phyloP scores from a whole-genome alignment of 2,888 invertebrate genomes.

The Drosophila anomalata region DNA sequence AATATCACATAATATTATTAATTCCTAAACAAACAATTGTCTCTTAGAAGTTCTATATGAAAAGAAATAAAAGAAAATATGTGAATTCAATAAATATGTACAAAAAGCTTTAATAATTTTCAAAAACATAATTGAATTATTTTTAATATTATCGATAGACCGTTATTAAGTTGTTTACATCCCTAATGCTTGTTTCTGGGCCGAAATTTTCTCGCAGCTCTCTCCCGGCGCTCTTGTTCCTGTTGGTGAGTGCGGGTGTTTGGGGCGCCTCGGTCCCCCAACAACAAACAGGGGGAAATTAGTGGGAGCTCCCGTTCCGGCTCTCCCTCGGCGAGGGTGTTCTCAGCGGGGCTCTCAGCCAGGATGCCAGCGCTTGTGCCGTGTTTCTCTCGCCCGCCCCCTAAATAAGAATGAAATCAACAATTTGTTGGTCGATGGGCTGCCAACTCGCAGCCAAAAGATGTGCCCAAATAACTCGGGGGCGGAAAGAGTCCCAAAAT shows the following conservation, averaged over 20 bases:
- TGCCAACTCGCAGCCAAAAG: slow-evolving; percentile 32
- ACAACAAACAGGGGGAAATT: slow-evolving; percentile 69
- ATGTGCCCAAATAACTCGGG: slow-evolving; percentile 23
- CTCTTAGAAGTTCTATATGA: no score
- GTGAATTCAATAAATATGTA: neutral
- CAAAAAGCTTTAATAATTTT: neutral
- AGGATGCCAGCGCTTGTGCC: slow-evolving; percentile 44
- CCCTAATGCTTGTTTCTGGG: slow-evolving; percentile 7
- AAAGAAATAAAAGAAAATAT: neutral
- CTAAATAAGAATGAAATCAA: slow-evolving; percentile 52
- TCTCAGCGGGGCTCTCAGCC: slow-evolving; percentile 6
- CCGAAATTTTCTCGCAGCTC: slow-evolving; percentile 56
- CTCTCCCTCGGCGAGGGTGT: neutral
- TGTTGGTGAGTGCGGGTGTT: slow-evolving; percentile 61
- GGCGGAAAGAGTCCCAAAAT: neutral
- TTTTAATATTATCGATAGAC: neutral
- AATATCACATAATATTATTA: no score
- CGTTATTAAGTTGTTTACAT: neutral
- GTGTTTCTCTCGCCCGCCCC: slow-evolving; percentile 16
- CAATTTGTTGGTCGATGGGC: slow-evolving; percentile 49
- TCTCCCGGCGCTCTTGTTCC: slow-evolving; percentile 35
- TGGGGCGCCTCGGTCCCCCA: slow-evolving; percentile 56
- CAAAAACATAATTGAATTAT: neutral
- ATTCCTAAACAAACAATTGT: no score
- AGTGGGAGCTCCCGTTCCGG: slow-evolving; percentile 43